Evolutionary conservation across 2,888 invertebrate genomes (phyloP), one percentile per base, ranked within the genome.

Genomic region (Ypsolopha scabrella): DNA sequence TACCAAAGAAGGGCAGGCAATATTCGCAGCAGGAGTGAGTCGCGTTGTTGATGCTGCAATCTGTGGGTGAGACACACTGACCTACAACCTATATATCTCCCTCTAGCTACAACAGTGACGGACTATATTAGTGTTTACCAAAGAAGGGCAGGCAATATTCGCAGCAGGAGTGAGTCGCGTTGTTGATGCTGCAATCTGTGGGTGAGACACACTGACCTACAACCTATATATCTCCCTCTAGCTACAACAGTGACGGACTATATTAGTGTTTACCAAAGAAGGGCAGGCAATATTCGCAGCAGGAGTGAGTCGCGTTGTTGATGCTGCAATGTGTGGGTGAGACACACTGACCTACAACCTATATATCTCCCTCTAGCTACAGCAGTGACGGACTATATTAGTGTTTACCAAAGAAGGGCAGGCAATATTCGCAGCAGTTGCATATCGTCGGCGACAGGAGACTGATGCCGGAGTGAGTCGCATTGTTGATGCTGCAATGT

Each of bases 361-460:
- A 24, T 24, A 24, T 24, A 24, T 24, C 24, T n/a, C n/a, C n/a
- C n/a, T 24, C 24, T 24, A 24, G 24, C 24, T 24, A 24, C 24
- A 24, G 24, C 24, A 24, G 24, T 24, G 24, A 24, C 24, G 4
- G 24, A 24, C 4, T 24, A 24, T 24, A 24, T 24, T 24, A 2
- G 24, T 24, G 24, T 24, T 67, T 75, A 90, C 90, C 72, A 58
- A 88, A 77, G 57, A 89, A 81, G 3, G 85, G 82, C 44, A 91
- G 63, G 57, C 91, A 91, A 65, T 81, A 89, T 0, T 88, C 72
- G 56, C 91, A 91, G 64, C 92, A 92, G 64, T 90, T 91, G 67
- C 92, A 92, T 0, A 82, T 64, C 0, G 88, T 88, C 0, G 90
- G 88, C 0, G 88, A 89, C 0, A 82, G 87, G 55, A 91, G 64